Evolutionary conservation across 2,113 vertebrate genomes (phyloP).

Genomic region (Penelope pileata): DNA sequence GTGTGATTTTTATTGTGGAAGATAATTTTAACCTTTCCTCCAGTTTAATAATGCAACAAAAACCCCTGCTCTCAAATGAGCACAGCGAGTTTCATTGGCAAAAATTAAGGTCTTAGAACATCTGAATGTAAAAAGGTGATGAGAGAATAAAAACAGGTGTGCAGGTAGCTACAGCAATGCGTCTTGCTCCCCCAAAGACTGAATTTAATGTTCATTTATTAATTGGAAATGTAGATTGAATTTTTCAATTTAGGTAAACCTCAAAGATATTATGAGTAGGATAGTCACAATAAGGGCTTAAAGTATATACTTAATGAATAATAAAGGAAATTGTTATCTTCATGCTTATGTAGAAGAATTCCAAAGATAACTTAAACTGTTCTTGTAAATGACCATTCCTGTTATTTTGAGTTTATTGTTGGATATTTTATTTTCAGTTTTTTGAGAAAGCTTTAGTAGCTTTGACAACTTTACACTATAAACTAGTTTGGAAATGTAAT

Average conservation of each 20-base stretch:
- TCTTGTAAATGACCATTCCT: not conserved
- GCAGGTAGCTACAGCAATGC: not conserved
- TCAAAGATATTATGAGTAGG: not conserved
- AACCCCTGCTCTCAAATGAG: not conserved
- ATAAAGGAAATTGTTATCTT: not conserved
- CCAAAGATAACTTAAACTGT: not conserved
- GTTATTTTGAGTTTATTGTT: not conserved
- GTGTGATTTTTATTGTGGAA: not conserved
- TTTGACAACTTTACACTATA: not conserved
- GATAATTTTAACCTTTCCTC: not conserved
- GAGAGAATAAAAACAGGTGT: not conserved
- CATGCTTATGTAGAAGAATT: not conserved
- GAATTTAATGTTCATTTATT: not conserved
- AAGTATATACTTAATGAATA: not conserved
- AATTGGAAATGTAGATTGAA: not conserved
- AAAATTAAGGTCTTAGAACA: not conserved
- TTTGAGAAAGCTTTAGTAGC: not conserved
- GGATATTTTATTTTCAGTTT: not conserved
- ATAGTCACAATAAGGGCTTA: not conserved
- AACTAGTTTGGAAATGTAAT: not conserved
- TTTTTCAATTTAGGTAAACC: not conserved
- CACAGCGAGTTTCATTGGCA: not conserved
- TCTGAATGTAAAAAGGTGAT: not conserved
- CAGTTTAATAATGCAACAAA: not conserved
- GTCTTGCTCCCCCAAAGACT: not conserved